These are phyloP conservation scores for Lithobates sylvaticus DNA, from an alignment of 2,797 vertebrate genomes.

Conservation along the genomic window DNA sequence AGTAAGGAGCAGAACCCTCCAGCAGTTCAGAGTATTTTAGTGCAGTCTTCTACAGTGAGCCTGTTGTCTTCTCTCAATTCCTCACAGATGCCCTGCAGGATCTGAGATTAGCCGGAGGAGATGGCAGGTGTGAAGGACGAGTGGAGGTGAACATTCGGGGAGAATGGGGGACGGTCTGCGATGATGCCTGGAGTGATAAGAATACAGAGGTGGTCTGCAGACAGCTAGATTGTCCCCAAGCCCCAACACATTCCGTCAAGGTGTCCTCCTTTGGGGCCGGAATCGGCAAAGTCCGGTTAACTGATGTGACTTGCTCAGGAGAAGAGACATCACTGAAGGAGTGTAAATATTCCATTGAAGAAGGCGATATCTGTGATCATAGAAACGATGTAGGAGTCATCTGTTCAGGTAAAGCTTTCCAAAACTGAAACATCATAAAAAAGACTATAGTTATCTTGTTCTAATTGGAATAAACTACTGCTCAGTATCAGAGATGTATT, in stretches of 20 bases:
- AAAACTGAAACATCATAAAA: no score
- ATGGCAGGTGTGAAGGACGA: constrained; percentile 13
- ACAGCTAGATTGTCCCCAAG: not conserved
- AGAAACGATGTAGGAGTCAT: constrained; percentile 3
- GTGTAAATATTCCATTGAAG: not conserved
- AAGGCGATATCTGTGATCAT: not conserved
- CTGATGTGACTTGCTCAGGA: not conserved
- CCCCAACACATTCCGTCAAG: no score
- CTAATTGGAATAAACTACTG: no score
- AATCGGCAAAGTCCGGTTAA: constrained; percentile 8
- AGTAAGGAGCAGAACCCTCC: no score
- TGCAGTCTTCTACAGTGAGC: no score
- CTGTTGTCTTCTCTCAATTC: not conserved
- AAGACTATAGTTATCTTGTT: no score
- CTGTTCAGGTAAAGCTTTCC: constrained; percentile 28
- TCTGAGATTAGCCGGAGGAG: constrained; percentile 10
- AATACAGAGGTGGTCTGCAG: constrained; percentile 13
- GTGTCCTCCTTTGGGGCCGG: constrained; percentile 25
- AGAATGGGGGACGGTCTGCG: constrained; percentile 30
- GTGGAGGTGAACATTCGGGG: constrained; percentile 21
- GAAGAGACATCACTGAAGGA: not conserved
- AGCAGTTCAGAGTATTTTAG: no score
- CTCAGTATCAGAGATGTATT: no score
- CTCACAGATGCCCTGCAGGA: not conserved
- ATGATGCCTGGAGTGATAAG: constrained; percentile 53